phyloP scores from a whole-genome alignment of 2,797 vertebrate species.

The Simalia tracyae region DNA sequence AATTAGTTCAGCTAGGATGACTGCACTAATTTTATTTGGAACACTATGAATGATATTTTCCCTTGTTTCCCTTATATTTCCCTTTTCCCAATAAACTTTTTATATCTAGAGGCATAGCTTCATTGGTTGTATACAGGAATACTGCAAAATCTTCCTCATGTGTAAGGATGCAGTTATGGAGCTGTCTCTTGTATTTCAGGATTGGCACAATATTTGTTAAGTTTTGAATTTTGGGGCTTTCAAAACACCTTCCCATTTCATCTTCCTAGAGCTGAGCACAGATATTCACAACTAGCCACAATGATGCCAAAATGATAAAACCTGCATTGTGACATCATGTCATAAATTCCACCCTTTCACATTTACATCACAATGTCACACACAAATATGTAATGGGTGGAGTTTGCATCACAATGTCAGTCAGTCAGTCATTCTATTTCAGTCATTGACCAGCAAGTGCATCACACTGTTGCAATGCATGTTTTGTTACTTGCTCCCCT shows the following conservation, averaged over 20 bases:
- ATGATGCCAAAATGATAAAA: background rate
- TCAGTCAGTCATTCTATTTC: background rate
- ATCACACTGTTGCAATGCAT: background rate
- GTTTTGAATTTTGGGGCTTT: background rate
- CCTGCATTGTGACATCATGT: background rate
- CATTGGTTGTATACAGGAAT: background rate
- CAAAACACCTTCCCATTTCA: background rate
- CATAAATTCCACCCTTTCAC: background rate
- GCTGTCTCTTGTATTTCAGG: background rate
- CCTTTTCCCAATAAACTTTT: background rate
- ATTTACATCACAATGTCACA: background rate
- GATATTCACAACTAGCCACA: background rate
- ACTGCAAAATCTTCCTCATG: background rate
- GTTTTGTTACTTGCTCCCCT: background rate
- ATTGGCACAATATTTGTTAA: background rate
- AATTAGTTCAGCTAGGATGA: background rate
- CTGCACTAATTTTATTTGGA: background rate
- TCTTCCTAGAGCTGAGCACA: background rate
- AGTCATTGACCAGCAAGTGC: background rate
- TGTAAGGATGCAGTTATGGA: background rate
- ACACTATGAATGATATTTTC: background rate
- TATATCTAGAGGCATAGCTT: background rate
- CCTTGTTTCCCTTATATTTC: background rate
- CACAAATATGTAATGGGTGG: background rate
- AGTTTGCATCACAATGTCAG: background rate